phyloP scores from a whole-genome alignment of 2,113 vertebrate species.

The Odocoileus virginianus region DNA sequence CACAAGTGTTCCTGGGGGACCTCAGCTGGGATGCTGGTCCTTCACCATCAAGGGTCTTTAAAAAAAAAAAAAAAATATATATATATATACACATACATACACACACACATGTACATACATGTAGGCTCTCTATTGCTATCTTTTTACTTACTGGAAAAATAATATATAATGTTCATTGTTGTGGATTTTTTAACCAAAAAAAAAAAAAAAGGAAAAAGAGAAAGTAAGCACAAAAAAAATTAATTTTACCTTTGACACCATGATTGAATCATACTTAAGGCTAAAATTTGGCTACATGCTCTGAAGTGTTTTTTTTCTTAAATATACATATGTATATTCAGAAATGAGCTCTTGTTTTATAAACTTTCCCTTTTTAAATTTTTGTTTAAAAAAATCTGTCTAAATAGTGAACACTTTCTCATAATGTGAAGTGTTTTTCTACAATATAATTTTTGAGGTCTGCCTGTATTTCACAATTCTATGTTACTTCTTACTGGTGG shows the following conservation, averaged over 20 bases:
- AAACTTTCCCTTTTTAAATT: not conserved
- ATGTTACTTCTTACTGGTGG: not conserved
- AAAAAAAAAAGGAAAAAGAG: not conserved
- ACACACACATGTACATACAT: not conserved
- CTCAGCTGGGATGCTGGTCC: not conserved
- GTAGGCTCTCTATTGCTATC: not conserved
- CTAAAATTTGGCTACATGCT: not conserved
- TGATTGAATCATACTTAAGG: not conserved
- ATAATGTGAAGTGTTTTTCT: not conserved
- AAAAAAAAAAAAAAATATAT: not conserved
- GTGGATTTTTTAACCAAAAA: not conserved
- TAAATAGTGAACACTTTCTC: not conserved
- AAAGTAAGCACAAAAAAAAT: not conserved
- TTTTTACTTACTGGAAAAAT: not conserved
- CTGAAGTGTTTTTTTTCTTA: not conserved
- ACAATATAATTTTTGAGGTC: not conserved
- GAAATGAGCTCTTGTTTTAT: not conserved
- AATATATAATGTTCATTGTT: not conserved
- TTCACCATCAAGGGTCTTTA: not conserved
- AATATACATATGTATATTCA: not conserved
- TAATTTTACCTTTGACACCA: not conserved
- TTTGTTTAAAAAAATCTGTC: not conserved
- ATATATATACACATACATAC: accelerated
- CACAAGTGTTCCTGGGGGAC: not conserved
- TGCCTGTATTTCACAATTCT: not conserved